phyloP scores from a whole-genome alignment of 2,888 invertebrate genomes.

The Drosophila eohydei region DNA sequence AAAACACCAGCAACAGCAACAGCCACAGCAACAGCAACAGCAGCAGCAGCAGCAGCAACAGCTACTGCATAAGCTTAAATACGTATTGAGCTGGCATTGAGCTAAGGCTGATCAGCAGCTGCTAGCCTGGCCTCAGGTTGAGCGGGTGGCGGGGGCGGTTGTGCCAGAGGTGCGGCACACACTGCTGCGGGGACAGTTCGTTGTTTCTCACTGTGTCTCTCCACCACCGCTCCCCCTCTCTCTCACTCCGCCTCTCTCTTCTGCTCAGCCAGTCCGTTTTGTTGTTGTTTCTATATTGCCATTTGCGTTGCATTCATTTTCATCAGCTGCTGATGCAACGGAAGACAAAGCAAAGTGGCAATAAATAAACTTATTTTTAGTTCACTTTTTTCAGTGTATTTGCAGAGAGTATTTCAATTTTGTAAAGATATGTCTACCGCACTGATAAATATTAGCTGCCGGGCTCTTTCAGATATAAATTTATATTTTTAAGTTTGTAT shows the following conservation, averaged over 20 bases:
- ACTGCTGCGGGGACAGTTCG: conserved; percentile 26
- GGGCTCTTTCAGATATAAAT: no score
- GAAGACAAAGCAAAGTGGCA: conserved; percentile 62
- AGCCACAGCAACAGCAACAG: background rate
- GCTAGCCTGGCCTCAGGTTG: conserved; percentile 1
- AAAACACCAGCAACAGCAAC: conserved; percentile 44
- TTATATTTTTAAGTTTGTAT: no score
- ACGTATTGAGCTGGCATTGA: conserved; percentile 70
- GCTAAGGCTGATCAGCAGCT: conserved; percentile 52
- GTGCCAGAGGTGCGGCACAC: conserved; percentile 5
- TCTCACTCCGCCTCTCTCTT: background rate
- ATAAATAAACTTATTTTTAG: conserved; percentile 66
- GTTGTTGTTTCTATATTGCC: conserved; percentile 35
- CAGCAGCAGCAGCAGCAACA: conserved; percentile 30
- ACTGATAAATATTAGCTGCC: background rate
- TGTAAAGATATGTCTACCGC: background rate
- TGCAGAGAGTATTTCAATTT: background rate
- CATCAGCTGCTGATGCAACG: conserved; percentile 65
- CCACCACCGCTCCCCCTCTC: background rate
- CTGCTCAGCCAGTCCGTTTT: background rate
- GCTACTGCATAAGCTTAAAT: conserved; percentile 54
- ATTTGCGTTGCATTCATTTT: conserved; percentile 66
- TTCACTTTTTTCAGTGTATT: conserved; percentile 28
- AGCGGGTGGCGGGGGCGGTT: background rate
- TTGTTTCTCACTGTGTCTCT: background rate